Conservation (phyloP, 1,140 invertebrate genomes). For the Drosophila nigrodunni region DNA sequence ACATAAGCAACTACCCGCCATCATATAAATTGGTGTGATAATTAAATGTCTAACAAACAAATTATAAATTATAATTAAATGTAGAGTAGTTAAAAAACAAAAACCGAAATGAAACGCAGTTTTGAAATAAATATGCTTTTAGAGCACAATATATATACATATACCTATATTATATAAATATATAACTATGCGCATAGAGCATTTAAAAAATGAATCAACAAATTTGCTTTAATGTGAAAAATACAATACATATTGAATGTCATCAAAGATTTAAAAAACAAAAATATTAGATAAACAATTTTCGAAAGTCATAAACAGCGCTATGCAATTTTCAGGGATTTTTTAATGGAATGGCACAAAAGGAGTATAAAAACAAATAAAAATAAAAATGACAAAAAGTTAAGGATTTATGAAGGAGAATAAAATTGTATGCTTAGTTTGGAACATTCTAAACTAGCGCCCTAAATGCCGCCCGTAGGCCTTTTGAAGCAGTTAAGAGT, state of each 20-base stretch:
- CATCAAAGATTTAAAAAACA: conserved; percentile 24
- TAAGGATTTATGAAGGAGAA: background rate
- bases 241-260: conserved; percentile 57
- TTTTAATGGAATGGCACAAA: conserved; percentile 57
- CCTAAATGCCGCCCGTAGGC: conserved; percentile 70
- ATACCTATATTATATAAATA: conserved; percentile 28
- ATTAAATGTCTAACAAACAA: conserved; percentile 69
- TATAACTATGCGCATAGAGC: conserved; percentile 32
- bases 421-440: conserved; percentile 40
- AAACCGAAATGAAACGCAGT: conserved; percentile 29
- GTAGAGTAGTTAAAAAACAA: conserved; percentile 36
- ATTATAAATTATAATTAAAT: conserved; percentile 16
- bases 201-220: conserved; percentile 41
- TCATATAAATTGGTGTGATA: conserved; percentile 83
- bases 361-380: conserved; percentile 7
- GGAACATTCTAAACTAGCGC: conserved; percentile 39
- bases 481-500: conserved; percentile 55
- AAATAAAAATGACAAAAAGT: conserved; percentile 21
- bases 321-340: conserved; percentile 74
- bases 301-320: conserved; percentile 34
- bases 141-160: conserved; percentile 47
- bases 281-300: conserved; percentile 20
- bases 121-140: conserved; percentile 61
- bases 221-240: conserved; percentile 55
- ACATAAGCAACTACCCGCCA: conserved; percentile 77